Conservation (phyloP, 2,113 vertebrate species). For the Henicopernis longicauda region DNA sequence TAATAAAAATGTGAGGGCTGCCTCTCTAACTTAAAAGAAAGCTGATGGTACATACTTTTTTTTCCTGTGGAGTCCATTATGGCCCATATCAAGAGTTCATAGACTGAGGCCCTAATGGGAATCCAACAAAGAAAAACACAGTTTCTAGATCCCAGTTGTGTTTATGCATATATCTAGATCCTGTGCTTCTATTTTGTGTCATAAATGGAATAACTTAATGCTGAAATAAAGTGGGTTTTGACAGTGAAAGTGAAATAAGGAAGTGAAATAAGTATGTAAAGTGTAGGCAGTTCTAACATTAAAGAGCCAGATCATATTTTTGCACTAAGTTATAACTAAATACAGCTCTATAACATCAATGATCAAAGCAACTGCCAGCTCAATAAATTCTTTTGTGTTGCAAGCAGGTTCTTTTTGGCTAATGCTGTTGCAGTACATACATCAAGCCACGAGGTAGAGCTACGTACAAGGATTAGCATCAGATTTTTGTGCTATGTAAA, state of each 20-base stretch:
- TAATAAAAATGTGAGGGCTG: background rate
- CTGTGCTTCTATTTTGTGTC: background rate
- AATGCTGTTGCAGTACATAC: background rate
- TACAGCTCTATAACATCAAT: accelerated
- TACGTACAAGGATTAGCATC: background rate
- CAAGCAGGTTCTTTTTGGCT: background rate
- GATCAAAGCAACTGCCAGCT: background rate
- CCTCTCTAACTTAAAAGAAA: background rate
- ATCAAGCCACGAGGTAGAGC: background rate
- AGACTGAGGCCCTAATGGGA: background rate
- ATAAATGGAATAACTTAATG: background rate
- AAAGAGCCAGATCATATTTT: accelerated
- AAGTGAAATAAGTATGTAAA: background rate
- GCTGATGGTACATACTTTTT: background rate
- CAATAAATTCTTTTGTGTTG: too few relatives aligned
- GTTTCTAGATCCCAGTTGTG: background rate
- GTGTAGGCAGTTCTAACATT: background rate
- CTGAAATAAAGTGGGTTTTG: background rate
- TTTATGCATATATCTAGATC: background rate
- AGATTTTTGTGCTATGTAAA: background rate
- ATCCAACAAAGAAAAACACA: background rate
- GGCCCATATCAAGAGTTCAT: background rate
- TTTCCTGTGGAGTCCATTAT: background rate
- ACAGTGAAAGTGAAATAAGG: background rate
- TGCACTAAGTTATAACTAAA: accelerated